phyloP scores from a whole-genome alignment of 2,797 vertebrate species.

The Danio tinwini region DNA sequence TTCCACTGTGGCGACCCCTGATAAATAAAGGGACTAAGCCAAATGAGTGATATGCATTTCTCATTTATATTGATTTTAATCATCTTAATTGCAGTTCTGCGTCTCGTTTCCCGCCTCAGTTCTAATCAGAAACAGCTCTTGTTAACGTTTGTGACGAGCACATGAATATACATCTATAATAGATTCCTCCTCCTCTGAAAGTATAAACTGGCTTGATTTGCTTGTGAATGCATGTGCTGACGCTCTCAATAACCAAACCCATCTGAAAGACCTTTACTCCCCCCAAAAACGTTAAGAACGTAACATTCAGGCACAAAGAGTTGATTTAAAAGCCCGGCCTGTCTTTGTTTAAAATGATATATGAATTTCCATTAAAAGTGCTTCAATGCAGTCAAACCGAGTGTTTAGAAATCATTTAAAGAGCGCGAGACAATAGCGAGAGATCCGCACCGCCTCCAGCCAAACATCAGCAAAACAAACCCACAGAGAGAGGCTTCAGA shows the following conservation, averaged over 20 bases:
- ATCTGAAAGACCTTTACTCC: slow-evolving; percentile 58
- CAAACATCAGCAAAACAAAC: slow-evolving; percentile 48
- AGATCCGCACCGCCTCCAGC: slow-evolving; percentile 51
- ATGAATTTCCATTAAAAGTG: slow-evolving; percentile 62
- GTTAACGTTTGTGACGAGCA: not conserved
- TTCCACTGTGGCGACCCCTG: too few relatives aligned
- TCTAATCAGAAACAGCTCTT: not conserved
- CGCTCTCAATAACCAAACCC: slow-evolving; percentile 54
- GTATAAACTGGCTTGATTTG: not conserved
- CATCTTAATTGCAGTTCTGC: not conserved
- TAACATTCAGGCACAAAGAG: slow-evolving; percentile 57
- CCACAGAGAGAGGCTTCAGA: slow-evolving; percentile 23
- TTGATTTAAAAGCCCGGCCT: slow-evolving; percentile 55
- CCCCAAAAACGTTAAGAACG: slow-evolving; percentile 50
- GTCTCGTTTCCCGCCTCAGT: not conserved
- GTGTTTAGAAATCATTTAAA: slow-evolving; percentile 62
- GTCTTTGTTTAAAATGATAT: slow-evolving; percentile 62
- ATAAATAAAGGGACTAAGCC: too few relatives aligned
- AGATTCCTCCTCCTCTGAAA: not conserved
- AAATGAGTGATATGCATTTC: too few relatives aligned
- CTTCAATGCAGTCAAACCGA: slow-evolving; percentile 50
- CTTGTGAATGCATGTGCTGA: slow-evolving; percentile 12
- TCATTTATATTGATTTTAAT: too few relatives aligned
- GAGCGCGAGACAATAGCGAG: slow-evolving; percentile 55
- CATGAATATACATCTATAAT: not conserved